Evolutionary conservation across 2,888 invertebrate species (phyloP).

Genomic region (Vandiemenella viatica): DNA sequence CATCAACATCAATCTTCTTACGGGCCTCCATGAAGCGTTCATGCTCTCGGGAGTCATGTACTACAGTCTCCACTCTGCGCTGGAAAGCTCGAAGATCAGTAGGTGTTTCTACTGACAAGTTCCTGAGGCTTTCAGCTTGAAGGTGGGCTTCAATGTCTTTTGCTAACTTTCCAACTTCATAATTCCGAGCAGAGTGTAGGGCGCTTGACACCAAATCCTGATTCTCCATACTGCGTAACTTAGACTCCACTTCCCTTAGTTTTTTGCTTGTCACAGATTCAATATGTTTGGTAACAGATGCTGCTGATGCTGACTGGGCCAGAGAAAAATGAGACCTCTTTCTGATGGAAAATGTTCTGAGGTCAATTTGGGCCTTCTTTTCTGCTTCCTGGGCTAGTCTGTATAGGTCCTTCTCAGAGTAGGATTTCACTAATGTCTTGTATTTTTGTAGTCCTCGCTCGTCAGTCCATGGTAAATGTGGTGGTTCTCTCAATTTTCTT

Average conservation of each 20-base stretch:
- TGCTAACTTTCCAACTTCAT: conserved; percentile 58
- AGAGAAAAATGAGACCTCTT: conserved; percentile 21
- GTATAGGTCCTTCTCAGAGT: conserved; percentile 49
- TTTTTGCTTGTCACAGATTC: conserved; percentile 3
- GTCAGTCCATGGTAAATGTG: conserved; percentile 60
- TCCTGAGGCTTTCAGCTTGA: conserved; percentile 39
- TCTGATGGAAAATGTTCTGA: conserved; percentile 34
- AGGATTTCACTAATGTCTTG: conserved; percentile 47
- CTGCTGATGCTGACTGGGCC: conserved; percentile 13
- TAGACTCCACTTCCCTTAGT: background rate
- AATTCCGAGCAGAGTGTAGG: conserved; percentile 32
- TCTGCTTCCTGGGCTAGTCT: conserved; percentile 50
- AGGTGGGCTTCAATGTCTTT: conserved; percentile 43
- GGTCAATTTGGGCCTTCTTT: conserved; percentile 50
- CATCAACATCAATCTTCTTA: conserved; percentile 27
- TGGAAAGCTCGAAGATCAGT: conserved; percentile 29
- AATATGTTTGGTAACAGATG: conserved; percentile 13
- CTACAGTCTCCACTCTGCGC: conserved; percentile 21
- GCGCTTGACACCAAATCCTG: conserved; percentile 32
- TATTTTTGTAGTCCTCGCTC: conserved; percentile 53
- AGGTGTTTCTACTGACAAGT: conserved; percentile 33
- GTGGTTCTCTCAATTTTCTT: conserved; percentile 34
- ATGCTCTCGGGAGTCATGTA: conserved; percentile 27
- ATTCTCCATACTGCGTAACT: conserved; percentile 18
- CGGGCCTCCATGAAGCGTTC: conserved; percentile 27